Percentiles rank a stretch among this genome's conserved stretches.
phyloP scores from a whole-genome alignment of 2,113 vertebrate genomes.

The Xenopus laevis region DNA sequence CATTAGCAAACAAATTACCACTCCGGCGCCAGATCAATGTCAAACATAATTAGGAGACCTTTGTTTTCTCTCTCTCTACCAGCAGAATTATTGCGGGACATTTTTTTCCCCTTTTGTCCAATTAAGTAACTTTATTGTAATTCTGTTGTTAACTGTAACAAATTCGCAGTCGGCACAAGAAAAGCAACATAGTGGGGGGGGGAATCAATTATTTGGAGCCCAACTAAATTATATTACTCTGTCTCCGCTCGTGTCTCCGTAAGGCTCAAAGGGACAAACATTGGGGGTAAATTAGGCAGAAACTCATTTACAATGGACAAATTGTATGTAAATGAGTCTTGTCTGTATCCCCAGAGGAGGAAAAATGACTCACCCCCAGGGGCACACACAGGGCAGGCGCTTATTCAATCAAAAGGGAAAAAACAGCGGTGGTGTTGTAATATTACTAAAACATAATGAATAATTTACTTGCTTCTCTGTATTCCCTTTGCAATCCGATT shows the following conservation, averaged over 20 bases:
- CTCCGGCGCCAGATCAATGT: slow-evolving; percentile 4
- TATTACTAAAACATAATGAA: slow-evolving; percentile 18
- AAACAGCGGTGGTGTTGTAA: slow-evolving; percentile 21
- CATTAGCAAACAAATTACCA: not conserved
- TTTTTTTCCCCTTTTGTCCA: not conserved
- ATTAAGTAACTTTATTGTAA: slow-evolving; percentile 11
- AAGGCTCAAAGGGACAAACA: not conserved
- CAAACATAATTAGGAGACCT: slow-evolving; percentile 11
- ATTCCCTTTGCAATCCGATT: slow-evolving; percentile 1
- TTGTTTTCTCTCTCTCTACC: not conserved
- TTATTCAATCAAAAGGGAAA: not conserved
- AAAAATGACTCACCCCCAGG: not conserved
- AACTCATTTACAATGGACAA: slow-evolving; percentile 34
- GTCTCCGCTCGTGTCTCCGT: not conserved
- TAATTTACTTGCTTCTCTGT: slow-evolving; percentile 11
- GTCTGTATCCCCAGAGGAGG: slow-evolving; percentile 20
- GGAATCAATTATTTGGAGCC: slow-evolving; percentile 35
- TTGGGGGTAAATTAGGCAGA: slow-evolving; percentile 33
- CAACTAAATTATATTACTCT: slow-evolving; percentile 30
- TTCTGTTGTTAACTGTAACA: not conserved
- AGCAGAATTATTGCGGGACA: slow-evolving; percentile 9
- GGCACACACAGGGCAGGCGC: not conserved
- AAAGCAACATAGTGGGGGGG: not conserved
- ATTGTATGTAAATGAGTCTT: slow-evolving; percentile 37
- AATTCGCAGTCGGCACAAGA: not conserved